A percentile compares a stretch with the other conserved stretches of the same genome.
Evolutionary conservation across 53 echinoderm and acorn worm genomes (phyloP).

Genomic region (Antedon mediterranea): DNA sequence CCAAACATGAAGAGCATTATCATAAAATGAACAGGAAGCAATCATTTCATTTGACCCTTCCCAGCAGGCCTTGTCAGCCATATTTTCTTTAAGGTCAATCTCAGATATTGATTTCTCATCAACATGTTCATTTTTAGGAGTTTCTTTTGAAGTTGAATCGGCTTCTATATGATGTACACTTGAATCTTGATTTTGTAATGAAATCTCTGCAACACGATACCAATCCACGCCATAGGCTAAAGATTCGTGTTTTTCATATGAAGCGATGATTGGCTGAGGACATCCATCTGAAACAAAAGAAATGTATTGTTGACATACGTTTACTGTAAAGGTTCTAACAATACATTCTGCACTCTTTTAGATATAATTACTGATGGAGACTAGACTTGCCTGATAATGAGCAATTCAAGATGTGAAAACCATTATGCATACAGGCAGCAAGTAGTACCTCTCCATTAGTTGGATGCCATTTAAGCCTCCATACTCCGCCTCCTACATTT

Average conservation of each 20-base stretch:
- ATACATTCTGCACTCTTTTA: too few species aligned
- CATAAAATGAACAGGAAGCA: conserved; percentile 97
- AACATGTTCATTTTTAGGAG: background rate
- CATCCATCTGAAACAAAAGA: background rate
- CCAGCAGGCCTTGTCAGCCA: background rate
- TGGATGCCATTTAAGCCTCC: conserved; percentile 93
- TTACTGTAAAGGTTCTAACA: too few species aligned
- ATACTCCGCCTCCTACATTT: conserved; percentile 70
- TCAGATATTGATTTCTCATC: background rate
- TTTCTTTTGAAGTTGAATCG: background rate
- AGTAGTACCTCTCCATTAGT: conserved; percentile 44
- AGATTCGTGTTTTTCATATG: conserved; percentile 66
- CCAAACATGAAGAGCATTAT: conserved; percentile 70
- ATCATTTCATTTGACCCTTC: conserved; percentile 11
- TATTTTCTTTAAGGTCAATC: background rate
- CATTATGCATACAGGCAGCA: conserved; percentile 95
- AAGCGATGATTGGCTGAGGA: conserved; percentile 20
- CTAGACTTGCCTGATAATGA: conserved; percentile 34
- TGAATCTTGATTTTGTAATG: background rate
- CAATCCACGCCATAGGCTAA: conserved; percentile 96
- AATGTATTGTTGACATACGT: too few species aligned
- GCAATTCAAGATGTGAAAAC: conserved; percentile 73
- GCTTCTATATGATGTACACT: conserved; percentile 2
- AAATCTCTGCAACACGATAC: conserved; percentile 19
- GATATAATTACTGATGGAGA: too few species aligned